A percentile compares a stretch with the other conserved stretches of the same genome.
These are phyloP conservation scores for Patella ulyssiponensis DNA, from an alignment of 2,888 invertebrate species.

Conservation along the genomic window DNA sequence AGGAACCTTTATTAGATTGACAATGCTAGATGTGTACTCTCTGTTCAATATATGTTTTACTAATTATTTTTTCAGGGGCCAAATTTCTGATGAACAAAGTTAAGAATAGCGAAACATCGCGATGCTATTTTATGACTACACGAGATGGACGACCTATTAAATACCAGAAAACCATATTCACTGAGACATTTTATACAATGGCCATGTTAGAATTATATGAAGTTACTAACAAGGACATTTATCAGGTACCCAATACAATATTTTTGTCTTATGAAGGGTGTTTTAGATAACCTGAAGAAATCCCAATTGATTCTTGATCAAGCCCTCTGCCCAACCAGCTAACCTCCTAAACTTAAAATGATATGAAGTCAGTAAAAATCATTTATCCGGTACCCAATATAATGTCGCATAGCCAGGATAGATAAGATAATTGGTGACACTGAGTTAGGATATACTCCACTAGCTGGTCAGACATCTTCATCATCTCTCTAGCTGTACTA, in stretches of 20 bases:
- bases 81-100: slow-evolving; percentile 53
- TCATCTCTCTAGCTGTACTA: slow-evolving; percentile 56
- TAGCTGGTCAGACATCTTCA: slow-evolving; percentile 41
- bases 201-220: slow-evolving; percentile 60
- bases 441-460: slow-evolving; percentile 43
- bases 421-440: slow-evolving; percentile 52
- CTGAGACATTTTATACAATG: slow-evolving; percentile 64
- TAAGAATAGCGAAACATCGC: slow-evolving; percentile 45
- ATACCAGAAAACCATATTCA: slow-evolving; percentile 61
- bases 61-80: slow-evolving; percentile 41
- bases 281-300: too few relatives aligned
- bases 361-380: too few relatives aligned
- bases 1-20: too few relatives aligned
- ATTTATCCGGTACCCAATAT: too few relatives aligned
- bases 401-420: slow-evolving; percentile 49
- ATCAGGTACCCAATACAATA: slow-evolving; percentile 41
- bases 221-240: slow-evolving; percentile 45
- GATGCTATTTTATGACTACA: slow-evolving; percentile 56
- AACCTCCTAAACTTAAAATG: too few relatives aligned
- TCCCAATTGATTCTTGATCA: too few relatives aligned
- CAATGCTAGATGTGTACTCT: too few relatives aligned
- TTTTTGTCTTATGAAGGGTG: too few relatives aligned
- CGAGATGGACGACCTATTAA: slow-evolving; percentile 58
- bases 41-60: too few relatives aligned
- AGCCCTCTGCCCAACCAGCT: too few relatives aligned